phyloP scores from a whole-genome alignment of 2,113 vertebrate species.

The Catagonus wagneri region DNA sequence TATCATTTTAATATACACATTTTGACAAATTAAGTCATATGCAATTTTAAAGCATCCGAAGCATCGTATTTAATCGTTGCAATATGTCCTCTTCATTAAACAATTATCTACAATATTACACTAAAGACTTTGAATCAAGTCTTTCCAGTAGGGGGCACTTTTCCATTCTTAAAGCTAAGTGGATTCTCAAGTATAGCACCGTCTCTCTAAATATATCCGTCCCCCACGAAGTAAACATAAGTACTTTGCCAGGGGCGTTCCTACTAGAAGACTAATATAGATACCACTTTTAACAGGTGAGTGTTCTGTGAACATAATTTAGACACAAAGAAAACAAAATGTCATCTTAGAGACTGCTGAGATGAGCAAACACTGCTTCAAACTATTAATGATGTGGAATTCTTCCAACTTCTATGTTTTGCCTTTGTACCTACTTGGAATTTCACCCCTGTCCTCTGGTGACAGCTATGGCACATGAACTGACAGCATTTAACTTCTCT shows the following conservation, averaged over 20 bases:
- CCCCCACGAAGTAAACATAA: not conserved
- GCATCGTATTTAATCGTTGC: not conserved
- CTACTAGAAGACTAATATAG: not conserved
- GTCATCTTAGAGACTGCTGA: not conserved
- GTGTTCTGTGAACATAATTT: not conserved
- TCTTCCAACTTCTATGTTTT: not conserved
- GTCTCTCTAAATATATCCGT: not conserved
- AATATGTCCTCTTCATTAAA: not conserved
- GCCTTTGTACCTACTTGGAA: not conserved
- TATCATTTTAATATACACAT: not conserved
- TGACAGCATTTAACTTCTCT: not conserved
- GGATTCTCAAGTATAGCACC: not conserved
- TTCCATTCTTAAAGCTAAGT: not conserved
- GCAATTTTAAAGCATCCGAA: not conserved
- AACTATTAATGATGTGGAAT: not conserved
- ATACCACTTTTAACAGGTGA: not conserved
- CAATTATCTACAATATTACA: not conserved
- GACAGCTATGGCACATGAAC: not conserved
- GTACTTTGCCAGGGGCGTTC: not conserved
- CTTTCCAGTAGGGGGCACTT: not conserved
- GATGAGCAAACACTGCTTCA: not conserved
- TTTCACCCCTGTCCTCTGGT: not conserved
- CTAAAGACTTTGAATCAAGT: not conserved
- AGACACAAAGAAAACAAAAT: not conserved
- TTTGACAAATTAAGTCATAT: not conserved